A percentile compares a stretch with the other conserved stretches of the same genome.
These are phyloP conservation scores for Liasis olivaceus DNA, from an alignment of 2,797 vertebrate species.

Conservation along the genomic window DNA sequence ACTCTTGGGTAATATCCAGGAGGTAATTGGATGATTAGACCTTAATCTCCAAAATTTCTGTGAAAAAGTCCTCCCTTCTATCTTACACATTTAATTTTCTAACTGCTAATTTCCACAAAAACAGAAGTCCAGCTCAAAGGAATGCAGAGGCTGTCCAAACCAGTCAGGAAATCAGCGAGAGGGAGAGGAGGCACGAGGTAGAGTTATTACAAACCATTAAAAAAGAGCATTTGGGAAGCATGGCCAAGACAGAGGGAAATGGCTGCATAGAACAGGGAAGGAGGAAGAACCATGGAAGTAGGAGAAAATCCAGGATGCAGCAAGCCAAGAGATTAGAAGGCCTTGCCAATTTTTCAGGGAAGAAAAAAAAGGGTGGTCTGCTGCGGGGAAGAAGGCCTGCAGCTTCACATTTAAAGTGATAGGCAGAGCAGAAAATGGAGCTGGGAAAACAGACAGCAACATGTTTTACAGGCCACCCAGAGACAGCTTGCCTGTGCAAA, in stretches of 20 bases:
- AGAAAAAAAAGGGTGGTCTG: not conserved
- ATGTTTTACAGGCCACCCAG: conserved; percentile 21
- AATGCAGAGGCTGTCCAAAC: conserved; percentile 32
- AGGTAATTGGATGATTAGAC: not conserved
- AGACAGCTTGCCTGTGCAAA: not conserved
- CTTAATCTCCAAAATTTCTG: conserved; percentile 34
- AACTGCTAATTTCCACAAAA: conserved; percentile 40
- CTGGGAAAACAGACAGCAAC: not conserved
- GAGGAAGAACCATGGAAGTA: not conserved
- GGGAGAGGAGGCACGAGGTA: conserved; percentile 31
- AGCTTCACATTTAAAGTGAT: conserved; percentile 4
- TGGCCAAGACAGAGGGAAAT: conserved; percentile 50
- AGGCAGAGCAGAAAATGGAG: conserved; percentile 3
- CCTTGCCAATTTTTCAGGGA: not conserved
- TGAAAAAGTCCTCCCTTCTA: conserved; percentile 26
- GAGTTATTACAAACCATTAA: conserved; percentile 40
- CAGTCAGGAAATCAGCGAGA: conserved; percentile 36
- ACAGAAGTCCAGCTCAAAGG: not conserved
- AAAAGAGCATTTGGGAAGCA: conserved; percentile 9
- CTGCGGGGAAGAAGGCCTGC: conserved; percentile 3
- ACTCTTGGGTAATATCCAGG: conserved; percentile 6
- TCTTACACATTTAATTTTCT: conserved; percentile 51
- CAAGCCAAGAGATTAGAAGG: not conserved
- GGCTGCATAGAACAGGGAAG: conserved; percentile 28
- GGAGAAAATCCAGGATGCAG: not conserved